Evolutionary conservation across 2,113 vertebrate genomes (phyloP).

Genomic region (Columba janthina): DNA sequence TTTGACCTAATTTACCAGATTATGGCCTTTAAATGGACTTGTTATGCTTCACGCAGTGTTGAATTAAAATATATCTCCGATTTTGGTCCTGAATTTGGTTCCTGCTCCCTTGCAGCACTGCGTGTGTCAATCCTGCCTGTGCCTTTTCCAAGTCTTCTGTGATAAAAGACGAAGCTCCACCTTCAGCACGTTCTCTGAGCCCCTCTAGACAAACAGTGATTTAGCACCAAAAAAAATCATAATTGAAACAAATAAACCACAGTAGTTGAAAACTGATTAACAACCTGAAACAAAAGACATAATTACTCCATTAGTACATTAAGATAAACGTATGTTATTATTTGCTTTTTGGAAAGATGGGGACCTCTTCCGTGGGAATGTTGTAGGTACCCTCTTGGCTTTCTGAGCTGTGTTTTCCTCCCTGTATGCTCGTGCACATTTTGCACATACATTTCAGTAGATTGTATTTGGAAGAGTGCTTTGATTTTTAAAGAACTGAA

Average conservation of each 20-base stretch:
- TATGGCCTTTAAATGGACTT: background rate
- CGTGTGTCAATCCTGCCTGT: background rate
- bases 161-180: background rate
- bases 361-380: background rate
- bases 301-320: background rate
- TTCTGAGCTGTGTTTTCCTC: background rate
- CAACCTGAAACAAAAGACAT: background rate
- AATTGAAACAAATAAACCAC: background rate
- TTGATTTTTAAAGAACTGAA: background rate
- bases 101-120: background rate
- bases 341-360: background rate
- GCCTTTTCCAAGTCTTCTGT: background rate
- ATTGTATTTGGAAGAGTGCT: background rate
- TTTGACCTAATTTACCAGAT: background rate
- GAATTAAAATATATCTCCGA: background rate
- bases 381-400: background rate
- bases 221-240: background rate
- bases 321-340: accelerated
- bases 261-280: background rate
- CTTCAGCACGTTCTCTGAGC: background rate
- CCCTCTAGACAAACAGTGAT: background rate
- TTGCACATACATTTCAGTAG: background rate
- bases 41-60: background rate
- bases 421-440: accelerated
- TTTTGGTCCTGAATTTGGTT: background rate